Base-by-base conservation (phyloP, 2,888 invertebrate species). In the Rhamnusium bicolor region DNA sequence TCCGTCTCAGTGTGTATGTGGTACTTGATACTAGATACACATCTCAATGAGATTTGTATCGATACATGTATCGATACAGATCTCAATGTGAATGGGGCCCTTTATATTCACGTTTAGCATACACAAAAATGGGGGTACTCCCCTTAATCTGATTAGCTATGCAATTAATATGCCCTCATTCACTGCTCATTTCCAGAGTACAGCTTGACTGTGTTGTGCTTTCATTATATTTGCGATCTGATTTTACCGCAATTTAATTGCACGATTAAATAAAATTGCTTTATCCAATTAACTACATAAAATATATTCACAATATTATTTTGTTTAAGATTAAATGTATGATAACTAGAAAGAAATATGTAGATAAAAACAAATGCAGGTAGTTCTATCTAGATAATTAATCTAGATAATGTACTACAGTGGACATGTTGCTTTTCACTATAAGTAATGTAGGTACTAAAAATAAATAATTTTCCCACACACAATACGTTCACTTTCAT, bases 401-500 rank as follows among this genome's bases (percentile, higher is more conserved):
- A 58, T 58, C 58, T 32, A 58, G 58, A 58, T 58, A 32, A 18
- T 18, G 58, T 58, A 58, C 8, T 58, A 16, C 58, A 32, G 32
- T 58, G 58, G 58, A 16, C 32, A 18, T 29, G 58, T 58, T 16
- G 58, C 58, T 58, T 29, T 58, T 29, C 40, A 40, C 40, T n/a
- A 40, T n/a, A n/a, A 14, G 29, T 16, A 16, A 1, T 2, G 29
- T 32, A 56, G n/a, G n/a, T 29, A n/a, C 14, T 16, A 16, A 58
- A 58, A 58, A 32, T 58, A 58, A 58, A 27, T n/a, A n/a, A n/a
- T n/a, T n/a, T 32, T 24, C 47, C 51, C 49, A 49, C 46, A 51
- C 24, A 29, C 29, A 10, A 65, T 8, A 29, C 24, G 32, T 24
- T 7, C 27, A 29, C 29, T 58, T 21, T 46, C 21, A 16, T 24